Evolutionary conservation across 2,888 invertebrate species (phyloP).

Genomic region (Chrysodeixis includens): DNA sequence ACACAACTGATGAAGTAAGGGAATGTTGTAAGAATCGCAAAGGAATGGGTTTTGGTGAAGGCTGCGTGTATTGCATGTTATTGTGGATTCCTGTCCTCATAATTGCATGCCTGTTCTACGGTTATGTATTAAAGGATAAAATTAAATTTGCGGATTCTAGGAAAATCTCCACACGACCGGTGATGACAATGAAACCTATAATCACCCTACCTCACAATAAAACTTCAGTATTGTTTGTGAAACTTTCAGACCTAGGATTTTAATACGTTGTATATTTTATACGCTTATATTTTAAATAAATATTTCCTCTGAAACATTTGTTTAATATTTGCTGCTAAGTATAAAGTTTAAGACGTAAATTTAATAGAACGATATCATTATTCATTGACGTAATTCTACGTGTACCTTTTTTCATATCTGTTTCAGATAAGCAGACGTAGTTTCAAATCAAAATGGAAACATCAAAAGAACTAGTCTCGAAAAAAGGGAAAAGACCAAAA

Average conservation of each 20-base stretch:
- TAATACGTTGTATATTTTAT: constrained; percentile 51
- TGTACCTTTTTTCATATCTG: constrained; percentile 39
- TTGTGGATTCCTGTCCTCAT: constrained; percentile 73
- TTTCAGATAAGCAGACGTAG: constrained; percentile 45
- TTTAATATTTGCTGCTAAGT: neutral
- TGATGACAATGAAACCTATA: neutral
- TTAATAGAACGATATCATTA: neutral
- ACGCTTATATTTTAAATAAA: constrained; percentile 31
- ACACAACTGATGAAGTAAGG: constrained; percentile 3
- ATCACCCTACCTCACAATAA: constrained; percentile 19
- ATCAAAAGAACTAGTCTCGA: constrained; percentile 24
- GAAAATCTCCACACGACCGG: neutral
- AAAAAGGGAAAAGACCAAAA: constrained; percentile 43
- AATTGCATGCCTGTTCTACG: constrained; percentile 68
- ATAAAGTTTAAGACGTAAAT: neutral
- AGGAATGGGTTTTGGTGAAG: constrained; percentile 69
- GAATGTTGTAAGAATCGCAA: constrained; percentile 34
- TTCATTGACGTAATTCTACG: neutral
- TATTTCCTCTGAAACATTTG: neutral
- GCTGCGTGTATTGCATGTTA: constrained; percentile 70
- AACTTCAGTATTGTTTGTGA: constrained; percentile 54
- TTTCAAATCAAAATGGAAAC: constrained; percentile 50
- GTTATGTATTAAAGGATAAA: constrained; percentile 65
- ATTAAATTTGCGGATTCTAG: constrained; percentile 16
- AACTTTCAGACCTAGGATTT: constrained; percentile 77